Evolutionary conservation across 2,113 vertebrate genomes (phyloP).

Genomic region (Andinoacara biseriatus): DNA sequence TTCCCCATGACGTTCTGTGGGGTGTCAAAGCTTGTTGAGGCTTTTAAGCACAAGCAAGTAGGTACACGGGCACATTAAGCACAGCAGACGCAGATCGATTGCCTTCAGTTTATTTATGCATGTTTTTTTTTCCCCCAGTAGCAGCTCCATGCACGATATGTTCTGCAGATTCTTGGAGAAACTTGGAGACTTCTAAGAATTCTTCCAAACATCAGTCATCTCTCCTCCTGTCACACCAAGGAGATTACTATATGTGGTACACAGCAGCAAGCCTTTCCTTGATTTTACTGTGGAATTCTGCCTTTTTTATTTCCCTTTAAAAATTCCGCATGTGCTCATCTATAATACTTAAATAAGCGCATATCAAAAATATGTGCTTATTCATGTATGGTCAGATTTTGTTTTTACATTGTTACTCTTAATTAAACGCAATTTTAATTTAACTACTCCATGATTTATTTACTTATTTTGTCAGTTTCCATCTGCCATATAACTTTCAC

Average conservation of each 20-base stretch:
- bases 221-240: conserved; percentile 86
- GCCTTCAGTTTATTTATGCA: conserved; percentile 1
- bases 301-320: not conserved
- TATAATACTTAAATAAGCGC: not conserved
- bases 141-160: conserved; percentile 93
- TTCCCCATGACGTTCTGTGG: conserved; percentile 88
- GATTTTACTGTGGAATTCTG: not conserved
- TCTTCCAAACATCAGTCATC: conserved; percentile 88
- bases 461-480: not conserved
- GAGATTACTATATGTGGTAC: conserved; percentile 94
- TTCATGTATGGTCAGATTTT: not conserved
- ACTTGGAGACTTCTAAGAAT: conserved; percentile 86
- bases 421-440: not conserved
- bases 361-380: not conserved
- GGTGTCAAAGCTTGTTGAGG: conserved; percentile 88
- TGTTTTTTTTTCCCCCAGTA: conserved; percentile 82
- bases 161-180: conserved; percentile 90
- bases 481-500: not conserved
- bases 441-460: not conserved
- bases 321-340: not conserved
- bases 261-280: not conserved
- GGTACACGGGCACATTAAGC: conserved; percentile 39
- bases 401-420: not conserved
- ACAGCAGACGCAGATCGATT: not conserved
- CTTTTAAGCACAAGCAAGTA: conserved; percentile 92